These are phyloP conservation scores for Blastobasis adustella DNA, from an alignment of 2,888 invertebrate species.

Conservation along the genomic window DNA sequence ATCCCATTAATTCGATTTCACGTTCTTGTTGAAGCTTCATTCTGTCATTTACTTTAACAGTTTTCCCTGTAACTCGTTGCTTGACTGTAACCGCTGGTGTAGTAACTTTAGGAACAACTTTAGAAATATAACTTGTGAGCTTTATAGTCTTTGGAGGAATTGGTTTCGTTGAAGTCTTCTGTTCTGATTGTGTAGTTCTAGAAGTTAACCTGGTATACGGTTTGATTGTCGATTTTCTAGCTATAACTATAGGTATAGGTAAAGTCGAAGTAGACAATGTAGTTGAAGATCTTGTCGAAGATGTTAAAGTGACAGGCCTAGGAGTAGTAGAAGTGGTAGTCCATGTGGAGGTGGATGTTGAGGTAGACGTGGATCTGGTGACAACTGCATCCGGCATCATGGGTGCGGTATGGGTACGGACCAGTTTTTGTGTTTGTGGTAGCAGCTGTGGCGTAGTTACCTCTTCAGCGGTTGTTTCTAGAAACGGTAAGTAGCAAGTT, in stretches of 20 bases:
- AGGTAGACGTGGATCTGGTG: slow-evolving; percentile 11
- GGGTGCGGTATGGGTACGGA: slow-evolving; percentile 24
- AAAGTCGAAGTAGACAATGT: slow-evolving; percentile 14
- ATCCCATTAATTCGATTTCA: slow-evolving; percentile 11
- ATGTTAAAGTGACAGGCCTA: neutral
- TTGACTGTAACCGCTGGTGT: neutral
- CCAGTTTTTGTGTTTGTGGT: slow-evolving; percentile 39
- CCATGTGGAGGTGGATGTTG: slow-evolving; percentile 11
- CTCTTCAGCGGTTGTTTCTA: neutral
- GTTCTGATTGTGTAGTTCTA: no score
- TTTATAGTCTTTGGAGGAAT: slow-evolving; percentile 7
- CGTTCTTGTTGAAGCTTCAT: slow-evolving; percentile 19
- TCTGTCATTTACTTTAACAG: slow-evolving; percentile 12
- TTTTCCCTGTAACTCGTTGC: no score
- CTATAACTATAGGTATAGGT: slow-evolving; percentile 13
- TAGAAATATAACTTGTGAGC: no score
- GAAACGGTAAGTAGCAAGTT: no score
- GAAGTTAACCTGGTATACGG: neutral
- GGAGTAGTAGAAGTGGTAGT: slow-evolving; percentile 14
- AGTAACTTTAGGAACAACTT: neutral
- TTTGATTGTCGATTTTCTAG: slow-evolving; percentile 14
- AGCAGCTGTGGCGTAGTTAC: slow-evolving; percentile 9
- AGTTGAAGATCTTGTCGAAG: slow-evolving; percentile 4
- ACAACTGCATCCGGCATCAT: slow-evolving; percentile 10
- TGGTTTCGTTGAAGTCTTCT: slow-evolving; percentile 10